These are phyloP conservation scores for Upupa epops DNA, from an alignment of 2,113 vertebrate species.

Conservation along the genomic window DNA sequence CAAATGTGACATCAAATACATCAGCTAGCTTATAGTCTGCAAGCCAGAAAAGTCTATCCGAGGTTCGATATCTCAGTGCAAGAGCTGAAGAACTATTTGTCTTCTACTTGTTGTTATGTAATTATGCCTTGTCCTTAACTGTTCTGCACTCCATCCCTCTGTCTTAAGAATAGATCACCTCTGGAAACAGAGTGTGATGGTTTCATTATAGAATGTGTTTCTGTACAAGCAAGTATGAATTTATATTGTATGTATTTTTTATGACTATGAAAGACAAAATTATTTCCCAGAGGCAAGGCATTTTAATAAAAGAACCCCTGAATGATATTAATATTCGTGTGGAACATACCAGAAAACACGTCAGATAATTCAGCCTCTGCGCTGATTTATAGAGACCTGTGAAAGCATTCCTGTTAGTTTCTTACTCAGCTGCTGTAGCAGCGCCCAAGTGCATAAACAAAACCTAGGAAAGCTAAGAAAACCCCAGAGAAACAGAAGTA, in stretches of 20 bases:
- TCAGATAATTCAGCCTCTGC: background rate
- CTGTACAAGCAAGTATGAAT: background rate
- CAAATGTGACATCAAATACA: background rate
- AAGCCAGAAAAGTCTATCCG: background rate
- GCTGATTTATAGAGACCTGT: background rate
- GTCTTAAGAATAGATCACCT: background rate
- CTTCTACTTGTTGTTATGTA: background rate
- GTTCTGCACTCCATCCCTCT: background rate
- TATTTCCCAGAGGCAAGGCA: background rate
- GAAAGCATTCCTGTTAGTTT: background rate
- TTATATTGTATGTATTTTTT: background rate
- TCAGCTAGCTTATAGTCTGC: background rate
- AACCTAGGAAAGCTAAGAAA: background rate
- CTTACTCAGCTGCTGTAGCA: background rate
- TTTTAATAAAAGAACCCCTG: background rate
- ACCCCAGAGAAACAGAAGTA: background rate
- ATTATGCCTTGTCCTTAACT: background rate
- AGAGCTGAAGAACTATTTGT: background rate
- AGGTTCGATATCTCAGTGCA: background rate
- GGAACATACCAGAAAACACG: background rate
- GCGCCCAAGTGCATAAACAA: background rate
- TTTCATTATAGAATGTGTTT: background rate
- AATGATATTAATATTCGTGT: background rate
- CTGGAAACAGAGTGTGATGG: background rate
- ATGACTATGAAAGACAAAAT: background rate